A percentile compares a stretch with the other conserved stretches of the same genome.
phyloP scores from a whole-genome alignment of 2,888 invertebrate genomes.

The Agrilus cyanescens region DNA sequence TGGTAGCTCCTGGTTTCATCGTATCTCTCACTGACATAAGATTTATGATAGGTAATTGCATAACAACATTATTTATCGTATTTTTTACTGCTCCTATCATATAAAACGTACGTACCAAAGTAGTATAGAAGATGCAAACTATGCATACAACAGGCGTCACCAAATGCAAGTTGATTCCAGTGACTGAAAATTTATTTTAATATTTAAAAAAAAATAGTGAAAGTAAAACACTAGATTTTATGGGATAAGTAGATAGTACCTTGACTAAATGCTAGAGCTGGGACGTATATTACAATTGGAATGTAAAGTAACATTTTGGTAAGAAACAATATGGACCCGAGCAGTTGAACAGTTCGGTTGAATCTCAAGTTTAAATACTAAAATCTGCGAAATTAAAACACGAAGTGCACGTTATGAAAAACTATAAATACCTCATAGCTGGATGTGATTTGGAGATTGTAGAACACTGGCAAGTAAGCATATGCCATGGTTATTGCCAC shows the following conservation, averaged over 20 bases:
- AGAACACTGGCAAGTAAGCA: constrained; percentile 62
- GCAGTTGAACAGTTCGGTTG: constrained; percentile 51
- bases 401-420: constrained; percentile 27
- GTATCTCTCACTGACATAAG: constrained; percentile 18
- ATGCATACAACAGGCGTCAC: constrained; percentile 69
- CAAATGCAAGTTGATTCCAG: constrained; percentile 67
- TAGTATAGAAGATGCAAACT: constrained; percentile 89
- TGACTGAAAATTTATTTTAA: constrained; percentile 46
- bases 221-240: constrained; percentile 3
- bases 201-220: not conserved
- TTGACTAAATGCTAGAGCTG: constrained; percentile 75
- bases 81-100: not conserved
- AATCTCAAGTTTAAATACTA: constrained; percentile 59
- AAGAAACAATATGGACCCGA: constrained; percentile 58
- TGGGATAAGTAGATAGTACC: constrained; percentile 35
- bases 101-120: constrained; percentile 51
- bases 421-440: constrained; percentile 54
- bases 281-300: constrained; percentile 80
- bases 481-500: constrained; percentile 50
- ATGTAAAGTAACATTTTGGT: constrained; percentile 66
- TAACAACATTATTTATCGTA: not conserved
- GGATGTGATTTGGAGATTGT: constrained; percentile 59
- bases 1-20: constrained; percentile 18
- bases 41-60: constrained; percentile 12
- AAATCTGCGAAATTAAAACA: too few species aligned